A percentile compares a stretch with the other conserved stretches of the same genome.
These are phyloP conservation scores for Scarus forsteni DNA, from an alignment of 2,797 vertebrate genomes.

Conservation along the genomic window DNA sequence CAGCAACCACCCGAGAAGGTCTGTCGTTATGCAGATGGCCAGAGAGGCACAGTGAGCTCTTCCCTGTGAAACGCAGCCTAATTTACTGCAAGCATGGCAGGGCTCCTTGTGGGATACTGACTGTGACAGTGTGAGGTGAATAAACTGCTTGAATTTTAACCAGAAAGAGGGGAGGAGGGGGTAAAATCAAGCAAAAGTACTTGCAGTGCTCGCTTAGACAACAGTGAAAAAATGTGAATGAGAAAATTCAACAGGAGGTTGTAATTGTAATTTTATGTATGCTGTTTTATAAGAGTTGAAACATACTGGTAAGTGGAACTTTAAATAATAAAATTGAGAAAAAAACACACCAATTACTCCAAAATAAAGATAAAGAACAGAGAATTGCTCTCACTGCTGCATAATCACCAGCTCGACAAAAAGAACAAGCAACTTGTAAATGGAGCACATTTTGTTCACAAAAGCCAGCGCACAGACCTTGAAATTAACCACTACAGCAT, in stretches of 20 bases:
- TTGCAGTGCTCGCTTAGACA: slow-evolving; percentile 54
- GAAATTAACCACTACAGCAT: not conserved
- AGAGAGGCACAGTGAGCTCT: slow-evolving; percentile 15
- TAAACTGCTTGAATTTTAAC: slow-evolving; percentile 57
- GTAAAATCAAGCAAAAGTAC: slow-evolving; percentile 24
- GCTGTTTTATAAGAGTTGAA: too few species aligned
- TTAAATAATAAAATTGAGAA: too few species aligned
- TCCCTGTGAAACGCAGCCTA: slow-evolving; percentile 51
- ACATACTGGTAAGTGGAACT: too few species aligned
- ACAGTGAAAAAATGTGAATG: slow-evolving; percentile 57
- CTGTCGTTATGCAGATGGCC: slow-evolving; percentile 39
- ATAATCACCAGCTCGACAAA: slow-evolving; percentile 20
- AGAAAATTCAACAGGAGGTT: slow-evolving; percentile 42
- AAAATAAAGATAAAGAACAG: too few species aligned
- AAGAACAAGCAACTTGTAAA: slow-evolving; percentile 17
- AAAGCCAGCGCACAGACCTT: slow-evolving; percentile 28
- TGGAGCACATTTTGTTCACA: slow-evolving; percentile 1
- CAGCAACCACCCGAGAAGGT: slow-evolving; percentile 27
- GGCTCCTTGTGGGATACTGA: slow-evolving; percentile 37
- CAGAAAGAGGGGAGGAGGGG: slow-evolving; percentile 12
- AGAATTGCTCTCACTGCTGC: slow-evolving; percentile 10
- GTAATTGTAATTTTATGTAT: slow-evolving; percentile 12
- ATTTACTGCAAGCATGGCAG: slow-evolving; percentile 54
- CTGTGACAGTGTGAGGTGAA: slow-evolving; percentile 46
- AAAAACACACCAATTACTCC: slow-evolving; percentile 26